Evolutionary conservation across 2,113 vertebrate genomes (phyloP).

Genomic region (Felis catus): DNA sequence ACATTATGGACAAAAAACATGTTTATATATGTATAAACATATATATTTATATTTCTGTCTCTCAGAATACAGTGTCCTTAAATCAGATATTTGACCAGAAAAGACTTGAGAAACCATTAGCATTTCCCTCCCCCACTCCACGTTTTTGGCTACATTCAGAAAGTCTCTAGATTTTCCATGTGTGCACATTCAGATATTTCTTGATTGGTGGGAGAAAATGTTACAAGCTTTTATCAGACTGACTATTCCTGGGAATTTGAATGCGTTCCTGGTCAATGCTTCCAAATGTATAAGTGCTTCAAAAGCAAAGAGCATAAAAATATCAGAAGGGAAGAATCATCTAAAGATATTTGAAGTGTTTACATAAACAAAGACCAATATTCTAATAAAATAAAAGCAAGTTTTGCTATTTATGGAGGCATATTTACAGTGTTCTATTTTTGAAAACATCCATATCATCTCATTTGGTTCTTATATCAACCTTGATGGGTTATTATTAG

Average conservation of each 20-base stretch:
- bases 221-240: not conserved
- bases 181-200: not conserved
- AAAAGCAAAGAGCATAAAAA: not conserved
- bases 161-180: not conserved
- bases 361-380: not conserved
- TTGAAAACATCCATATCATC: not conserved
- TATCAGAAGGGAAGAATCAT: not conserved
- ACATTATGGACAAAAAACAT: not conserved
- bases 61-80: not conserved
- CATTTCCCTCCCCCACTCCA: not conserved
- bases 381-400: not conserved
- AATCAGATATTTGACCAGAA: slow-evolving; percentile 7
- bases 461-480: not conserved
- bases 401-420: not conserved
- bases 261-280: not conserved
- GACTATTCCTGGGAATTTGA: not conserved
- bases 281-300: not conserved
- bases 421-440: not conserved
- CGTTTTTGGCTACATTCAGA: not conserved
- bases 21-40: not conserved
- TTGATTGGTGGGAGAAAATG: not conserved
- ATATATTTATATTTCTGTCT: not conserved
- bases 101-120: not conserved
- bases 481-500: not conserved
- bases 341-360: not conserved